These are phyloP conservation scores for Antheraea assamensis DNA, from an alignment of 2,888 invertebrate genomes.

Conservation along the genomic window DNA sequence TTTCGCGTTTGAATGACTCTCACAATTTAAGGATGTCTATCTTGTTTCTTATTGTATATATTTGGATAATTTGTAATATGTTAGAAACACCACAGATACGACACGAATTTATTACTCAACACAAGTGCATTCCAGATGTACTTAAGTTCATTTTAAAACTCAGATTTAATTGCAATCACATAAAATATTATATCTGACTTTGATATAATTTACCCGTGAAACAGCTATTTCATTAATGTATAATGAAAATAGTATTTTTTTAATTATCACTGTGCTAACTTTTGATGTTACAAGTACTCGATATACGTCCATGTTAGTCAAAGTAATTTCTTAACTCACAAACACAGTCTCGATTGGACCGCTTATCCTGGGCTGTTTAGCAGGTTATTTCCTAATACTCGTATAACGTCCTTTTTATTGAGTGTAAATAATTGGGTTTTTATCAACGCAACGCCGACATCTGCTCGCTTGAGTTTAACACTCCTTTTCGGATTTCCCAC, in stretches of 20 bases:
- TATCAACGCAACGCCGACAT: constrained; percentile 74
- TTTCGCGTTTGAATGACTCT: too few species aligned
- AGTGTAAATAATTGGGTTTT: constrained; percentile 82
- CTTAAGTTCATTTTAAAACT: background rate
- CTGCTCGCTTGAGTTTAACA: constrained; percentile 70
- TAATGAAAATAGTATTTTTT: background rate
- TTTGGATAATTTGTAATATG: too few species aligned
- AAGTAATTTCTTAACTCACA: constrained; percentile 55
- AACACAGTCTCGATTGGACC: constrained; percentile 38
- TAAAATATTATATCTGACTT: background rate
- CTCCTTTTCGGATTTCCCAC: constrained; percentile 80
- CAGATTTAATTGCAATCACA: background rate
- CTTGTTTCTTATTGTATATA: too few species aligned
- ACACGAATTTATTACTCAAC: background rate
- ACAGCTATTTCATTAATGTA: background rate
- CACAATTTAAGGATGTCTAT: too few species aligned
- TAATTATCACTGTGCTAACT: background rate
- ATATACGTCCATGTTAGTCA: constrained; percentile 11
- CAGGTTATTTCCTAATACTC: constrained; percentile 75
- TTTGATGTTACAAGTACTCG: constrained; percentile 5
- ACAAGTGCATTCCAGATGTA: background rate
- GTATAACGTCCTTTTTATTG: constrained; percentile 80
- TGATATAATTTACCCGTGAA: background rate
- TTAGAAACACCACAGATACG: too few species aligned
- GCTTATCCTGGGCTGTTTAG: constrained; percentile 53